These are phyloP conservation scores for Macquaria australasica DNA, from an alignment of 2,113 vertebrate species.

Conservation along the genomic window DNA sequence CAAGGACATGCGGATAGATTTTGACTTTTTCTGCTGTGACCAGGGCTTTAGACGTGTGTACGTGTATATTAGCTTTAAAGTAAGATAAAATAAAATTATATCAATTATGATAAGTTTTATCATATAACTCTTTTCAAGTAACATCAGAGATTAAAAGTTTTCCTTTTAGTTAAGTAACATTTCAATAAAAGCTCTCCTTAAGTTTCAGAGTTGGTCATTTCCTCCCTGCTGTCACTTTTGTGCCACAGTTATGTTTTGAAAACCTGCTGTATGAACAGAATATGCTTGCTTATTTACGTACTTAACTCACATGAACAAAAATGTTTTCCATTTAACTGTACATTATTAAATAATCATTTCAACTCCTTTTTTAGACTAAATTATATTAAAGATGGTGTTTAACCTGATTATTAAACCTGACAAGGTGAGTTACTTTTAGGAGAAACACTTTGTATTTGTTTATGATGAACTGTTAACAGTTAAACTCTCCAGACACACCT, in stretches of 20 bases:
- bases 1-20: not conserved
- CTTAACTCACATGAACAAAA: not conserved
- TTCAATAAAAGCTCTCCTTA: not conserved
- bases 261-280: not conserved
- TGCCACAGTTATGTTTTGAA: not conserved
- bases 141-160: not conserved
- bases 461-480: not conserved
- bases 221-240: not conserved
- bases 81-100: not conserved
- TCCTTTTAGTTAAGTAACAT: not conserved
- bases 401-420: not conserved
- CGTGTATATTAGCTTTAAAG: no score
- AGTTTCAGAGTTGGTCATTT: no score
- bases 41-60: no score
- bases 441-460: not conserved
- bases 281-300: not conserved
- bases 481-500: constrained; percentile 29
- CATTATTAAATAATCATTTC: not conserved
- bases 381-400: not conserved
- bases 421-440: not conserved
- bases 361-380: not conserved
- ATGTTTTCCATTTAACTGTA: not conserved
- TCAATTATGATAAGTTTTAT: no score
- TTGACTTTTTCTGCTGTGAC: not conserved
- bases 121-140: no score